phyloP scores from a whole-genome alignment of 2,888 invertebrate genomes.

The Coecobrya sp. region DNA sequence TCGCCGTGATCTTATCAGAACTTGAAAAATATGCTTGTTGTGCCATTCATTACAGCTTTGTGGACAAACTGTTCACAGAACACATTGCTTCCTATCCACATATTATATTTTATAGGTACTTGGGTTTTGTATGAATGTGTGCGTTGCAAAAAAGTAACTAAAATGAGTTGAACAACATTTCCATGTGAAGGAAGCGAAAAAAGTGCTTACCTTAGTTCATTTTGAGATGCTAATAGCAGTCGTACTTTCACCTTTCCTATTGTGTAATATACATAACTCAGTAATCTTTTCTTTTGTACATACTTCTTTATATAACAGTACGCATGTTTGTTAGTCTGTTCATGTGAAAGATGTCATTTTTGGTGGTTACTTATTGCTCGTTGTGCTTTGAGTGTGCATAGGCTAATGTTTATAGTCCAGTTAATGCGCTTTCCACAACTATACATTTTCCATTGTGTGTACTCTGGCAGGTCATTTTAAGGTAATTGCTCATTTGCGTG shows the following conservation, averaged over 20 bases:
- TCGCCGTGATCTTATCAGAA: background rate
- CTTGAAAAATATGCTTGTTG: background rate
- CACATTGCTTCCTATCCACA: background rate
- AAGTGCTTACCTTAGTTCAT: background rate
- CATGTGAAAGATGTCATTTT: too few species aligned
- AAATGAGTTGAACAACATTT: constrained; percentile 43
- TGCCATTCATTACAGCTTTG: background rate
- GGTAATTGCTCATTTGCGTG: constrained; percentile 63
- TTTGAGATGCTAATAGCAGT: background rate
- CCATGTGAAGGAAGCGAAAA: constrained; percentile 1
- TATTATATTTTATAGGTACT: background rate
- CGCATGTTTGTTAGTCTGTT: background rate
- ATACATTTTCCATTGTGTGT: background rate
- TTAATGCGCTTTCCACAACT: background rate
- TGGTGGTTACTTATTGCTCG: too few species aligned
- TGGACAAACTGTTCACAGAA: background rate
- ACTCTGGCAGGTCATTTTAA: constrained; percentile 23
- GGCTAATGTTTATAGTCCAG: background rate
- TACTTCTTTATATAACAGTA: background rate
- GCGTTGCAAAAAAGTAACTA: background rate
- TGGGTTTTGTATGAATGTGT: too few species aligned
- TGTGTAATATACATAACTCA: background rate
- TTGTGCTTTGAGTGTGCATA: too few species aligned
- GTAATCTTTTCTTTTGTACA: background rate
- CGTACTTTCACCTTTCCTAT: constrained; percentile 35